phyloP scores from a whole-genome alignment of 2,888 invertebrate genomes.

The Melinaea marsaeus region DNA sequence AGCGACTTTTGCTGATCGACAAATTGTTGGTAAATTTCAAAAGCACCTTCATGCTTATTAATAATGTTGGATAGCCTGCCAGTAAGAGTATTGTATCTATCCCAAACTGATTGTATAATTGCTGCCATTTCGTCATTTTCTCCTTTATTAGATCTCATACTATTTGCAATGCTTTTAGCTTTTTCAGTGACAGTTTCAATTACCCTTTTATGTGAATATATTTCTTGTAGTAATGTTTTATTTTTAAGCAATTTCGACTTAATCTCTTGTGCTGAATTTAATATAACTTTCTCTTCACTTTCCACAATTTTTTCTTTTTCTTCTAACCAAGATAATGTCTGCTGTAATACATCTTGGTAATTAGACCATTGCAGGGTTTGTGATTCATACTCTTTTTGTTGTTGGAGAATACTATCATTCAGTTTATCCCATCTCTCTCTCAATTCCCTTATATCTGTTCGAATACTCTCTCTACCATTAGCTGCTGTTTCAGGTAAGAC shows the following conservation, averaged over 20 bases:
- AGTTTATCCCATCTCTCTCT: conserved; percentile 93
- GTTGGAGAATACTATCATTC: conserved; percentile 87
- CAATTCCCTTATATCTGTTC: conserved; percentile 88
- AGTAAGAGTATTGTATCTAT: conserved; percentile 85
- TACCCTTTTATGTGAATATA: conserved; percentile 91
- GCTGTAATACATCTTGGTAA: conserved; percentile 90
- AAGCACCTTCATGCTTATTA: conserved; percentile 84
- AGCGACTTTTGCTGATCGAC: conserved; percentile 90
- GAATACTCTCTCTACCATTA: conserved; percentile 91
- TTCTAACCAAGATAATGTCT: conserved; percentile 91
- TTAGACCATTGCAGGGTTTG: conserved; percentile 89
- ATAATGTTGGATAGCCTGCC: conserved; percentile 82
- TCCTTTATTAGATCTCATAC: conserved; percentile 74
- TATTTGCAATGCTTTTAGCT: conserved; percentile 83
- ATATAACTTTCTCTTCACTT: conserved; percentile 82
- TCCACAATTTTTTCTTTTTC: conserved; percentile 88
- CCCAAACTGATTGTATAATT: conserved; percentile 84
- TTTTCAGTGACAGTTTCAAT: conserved; percentile 94
- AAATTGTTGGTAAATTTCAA: conserved; percentile 91
- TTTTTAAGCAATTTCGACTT: conserved; percentile 90
- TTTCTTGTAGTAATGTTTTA: conserved; percentile 92
- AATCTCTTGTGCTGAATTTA: conserved; percentile 90
- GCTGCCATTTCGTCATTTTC: conserved; percentile 81
- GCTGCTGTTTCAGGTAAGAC: conserved; percentile 96
- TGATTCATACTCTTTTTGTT: conserved; percentile 91